phyloP scores from a whole-genome alignment of 2,113 vertebrate species.

The Bombycilla garrulus region DNA sequence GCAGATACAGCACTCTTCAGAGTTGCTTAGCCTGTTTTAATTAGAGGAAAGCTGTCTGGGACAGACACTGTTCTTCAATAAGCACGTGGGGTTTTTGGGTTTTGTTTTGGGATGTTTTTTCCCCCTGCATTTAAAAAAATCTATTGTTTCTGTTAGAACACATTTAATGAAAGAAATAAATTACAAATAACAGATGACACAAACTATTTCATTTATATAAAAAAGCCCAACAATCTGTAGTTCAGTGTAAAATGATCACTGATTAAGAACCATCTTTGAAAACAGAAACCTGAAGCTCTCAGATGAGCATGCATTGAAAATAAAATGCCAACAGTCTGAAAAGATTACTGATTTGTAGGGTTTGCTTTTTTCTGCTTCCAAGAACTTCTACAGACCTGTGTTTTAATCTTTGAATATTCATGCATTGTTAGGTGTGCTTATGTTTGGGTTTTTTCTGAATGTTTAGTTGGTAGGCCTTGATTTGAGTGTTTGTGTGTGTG shows the following conservation, averaged over 20 bases:
- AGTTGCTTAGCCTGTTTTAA: slow-evolving; percentile 31
- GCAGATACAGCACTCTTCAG: neutral
- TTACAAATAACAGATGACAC: neutral
- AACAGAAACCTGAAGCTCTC: neutral
- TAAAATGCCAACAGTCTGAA: neutral
- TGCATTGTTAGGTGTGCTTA: neutral
- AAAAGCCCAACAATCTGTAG: neutral
- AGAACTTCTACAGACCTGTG: neutral
- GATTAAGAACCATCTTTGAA: neutral
- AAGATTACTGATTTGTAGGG: neutral
- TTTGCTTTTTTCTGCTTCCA: neutral
- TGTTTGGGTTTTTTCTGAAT: too few relatives aligned
- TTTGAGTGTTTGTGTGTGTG: neutral
- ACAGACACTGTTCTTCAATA: neutral
- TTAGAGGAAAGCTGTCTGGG: slow-evolving; percentile 8
- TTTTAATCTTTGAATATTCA: neutral
- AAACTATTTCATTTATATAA: neutral
- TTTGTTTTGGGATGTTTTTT: neutral
- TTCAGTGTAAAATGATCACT: neutral
- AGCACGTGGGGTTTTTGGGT: neutral
- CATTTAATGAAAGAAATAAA: neutral
- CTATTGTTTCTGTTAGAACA: neutral
- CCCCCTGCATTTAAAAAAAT: neutral
- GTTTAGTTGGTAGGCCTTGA: neutral
- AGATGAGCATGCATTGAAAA: neutral